Evolutionary conservation across 92 coral and sea anemone species (phyloP), one percentile per base, ranked within the genome.

Genomic region (Phymanthus crucifer): DNA sequence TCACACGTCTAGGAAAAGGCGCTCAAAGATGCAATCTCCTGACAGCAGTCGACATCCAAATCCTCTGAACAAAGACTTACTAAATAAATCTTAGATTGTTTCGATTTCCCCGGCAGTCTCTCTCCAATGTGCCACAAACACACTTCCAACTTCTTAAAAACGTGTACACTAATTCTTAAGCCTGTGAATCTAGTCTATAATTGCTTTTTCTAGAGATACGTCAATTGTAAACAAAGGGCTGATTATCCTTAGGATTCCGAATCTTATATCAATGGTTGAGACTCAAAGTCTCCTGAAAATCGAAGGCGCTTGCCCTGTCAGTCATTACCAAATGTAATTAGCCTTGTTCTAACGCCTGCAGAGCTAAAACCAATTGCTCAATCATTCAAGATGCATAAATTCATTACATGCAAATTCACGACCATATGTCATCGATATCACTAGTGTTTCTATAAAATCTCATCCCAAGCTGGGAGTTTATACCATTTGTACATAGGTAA

Each of bases 131-230:
- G 64, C 64, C 27, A 54, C 27, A 54, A 50, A 50, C 57, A 50
- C n/a, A 54, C 64, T 54, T 54, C 27, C 64, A 54, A 29, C 26
- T 54, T 12, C 11, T 11, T 54, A 54, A 68, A n/a, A n/a, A 68
- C 32, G 40, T 68, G 75, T 71, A n/a, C 26, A 34, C 72, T 31
- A 71, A 35, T 29, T 71, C 29, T n/a, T 71, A 71, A 46, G 43
- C 31, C 48, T 43, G 48, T 17, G 14, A 43, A 24, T 12, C 16
- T 61, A 24, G 68, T 12, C 1, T 43, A 11, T 61, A 61, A 29
- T 29, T 24, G 16, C 4, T 24, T 24, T 61, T 12, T 24, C 68
- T 61, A 3, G 68, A 29, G 36, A 61, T 61, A 26, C 34, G 32
- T 61, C 29, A 27, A 61, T 24, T 61, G 36, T 61, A 61, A 61